These are phyloP conservation scores for Cyanoderma ruficeps DNA, from an alignment of 2,113 vertebrate genomes.

Conservation along the genomic window DNA sequence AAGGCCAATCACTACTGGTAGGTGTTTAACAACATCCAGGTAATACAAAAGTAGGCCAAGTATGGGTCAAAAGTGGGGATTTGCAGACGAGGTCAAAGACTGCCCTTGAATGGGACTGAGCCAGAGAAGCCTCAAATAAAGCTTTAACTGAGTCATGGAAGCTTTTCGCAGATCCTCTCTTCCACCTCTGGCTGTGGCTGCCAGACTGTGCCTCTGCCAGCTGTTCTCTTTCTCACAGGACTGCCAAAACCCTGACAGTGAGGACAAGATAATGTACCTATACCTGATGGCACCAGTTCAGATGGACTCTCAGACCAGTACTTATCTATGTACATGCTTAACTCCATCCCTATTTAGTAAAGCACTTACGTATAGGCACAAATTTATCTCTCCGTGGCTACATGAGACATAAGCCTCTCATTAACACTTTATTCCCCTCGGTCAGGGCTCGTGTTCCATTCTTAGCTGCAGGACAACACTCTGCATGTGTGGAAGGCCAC, in stretches of 20 bases:
- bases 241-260: background rate
- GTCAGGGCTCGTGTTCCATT: background rate
- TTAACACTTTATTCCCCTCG: background rate
- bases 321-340: constrained; percentile 44
- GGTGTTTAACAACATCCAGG: background rate
- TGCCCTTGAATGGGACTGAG: background rate
- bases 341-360: constrained; percentile 50
- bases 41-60: background rate
- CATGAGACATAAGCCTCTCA: background rate
- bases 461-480: background rate
- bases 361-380: background rate
- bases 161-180: background rate
- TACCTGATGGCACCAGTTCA: background rate
- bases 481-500: background rate
- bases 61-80: background rate
- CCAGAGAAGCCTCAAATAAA: background rate
- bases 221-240: background rate
- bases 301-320: background rate
- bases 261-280: background rate
- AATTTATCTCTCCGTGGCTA: constrained; percentile 6
- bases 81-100: background rate
- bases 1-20: background rate
- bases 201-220: background rate
- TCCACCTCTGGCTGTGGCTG: background rate
- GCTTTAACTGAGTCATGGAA: background rate